A percentile compares a stretch with the other conserved stretches of the same genome.
These are phyloP conservation scores for Drosophila prostipennis DNA, from an alignment of 2,888 invertebrate genomes.

Conservation along the genomic window DNA sequence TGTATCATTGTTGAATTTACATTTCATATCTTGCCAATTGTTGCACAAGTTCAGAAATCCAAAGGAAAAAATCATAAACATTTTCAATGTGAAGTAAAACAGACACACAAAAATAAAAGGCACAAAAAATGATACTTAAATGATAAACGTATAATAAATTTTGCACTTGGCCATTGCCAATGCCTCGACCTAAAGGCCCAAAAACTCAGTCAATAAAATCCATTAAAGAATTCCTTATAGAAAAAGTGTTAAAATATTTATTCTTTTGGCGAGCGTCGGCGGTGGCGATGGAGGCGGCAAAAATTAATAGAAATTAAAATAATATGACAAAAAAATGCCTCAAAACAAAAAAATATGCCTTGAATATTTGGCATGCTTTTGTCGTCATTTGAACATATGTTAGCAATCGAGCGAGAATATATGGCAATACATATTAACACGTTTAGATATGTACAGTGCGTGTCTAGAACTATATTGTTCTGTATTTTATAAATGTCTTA, in stretches of 20 bases:
- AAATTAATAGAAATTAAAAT: slow-evolving; percentile 45
- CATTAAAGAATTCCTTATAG: slow-evolving; percentile 27
- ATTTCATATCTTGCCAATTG: slow-evolving; percentile 61
- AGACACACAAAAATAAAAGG: slow-evolving; percentile 11
- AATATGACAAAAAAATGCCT: slow-evolving; percentile 30
- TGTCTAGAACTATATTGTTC: not conserved
- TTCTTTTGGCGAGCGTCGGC: slow-evolving; percentile 2
- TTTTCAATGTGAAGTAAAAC: slow-evolving; percentile 25
- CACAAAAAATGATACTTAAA: slow-evolving; percentile 23
- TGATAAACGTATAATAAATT: slow-evolving; percentile 61
- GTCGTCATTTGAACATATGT: slow-evolving; percentile 55
- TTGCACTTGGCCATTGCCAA: slow-evolving; percentile 56
- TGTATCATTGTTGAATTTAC: slow-evolving; percentile 41
- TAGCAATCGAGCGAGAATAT: slow-evolving; percentile 44
- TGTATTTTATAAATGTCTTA: not conserved
- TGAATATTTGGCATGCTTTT: slow-evolving; percentile 55
- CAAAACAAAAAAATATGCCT: slow-evolving; percentile 11
- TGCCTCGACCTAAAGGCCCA: slow-evolving; percentile 27
- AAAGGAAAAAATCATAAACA: slow-evolving; percentile 47
- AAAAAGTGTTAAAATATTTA: slow-evolving; percentile 34
- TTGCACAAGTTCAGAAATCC: slow-evolving; percentile 60
- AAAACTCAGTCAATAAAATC: slow-evolving; percentile 40
- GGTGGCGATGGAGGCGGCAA: slow-evolving; percentile 4
- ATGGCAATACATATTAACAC: slow-evolving; percentile 22
- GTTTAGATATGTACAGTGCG: slow-evolving; percentile 15